A percentile compares a stretch with the other conserved stretches of the same genome.
Evolutionary conservation across 2,113 vertebrate species (phyloP).

Genomic region (Leptodactylus fuscus): DNA sequence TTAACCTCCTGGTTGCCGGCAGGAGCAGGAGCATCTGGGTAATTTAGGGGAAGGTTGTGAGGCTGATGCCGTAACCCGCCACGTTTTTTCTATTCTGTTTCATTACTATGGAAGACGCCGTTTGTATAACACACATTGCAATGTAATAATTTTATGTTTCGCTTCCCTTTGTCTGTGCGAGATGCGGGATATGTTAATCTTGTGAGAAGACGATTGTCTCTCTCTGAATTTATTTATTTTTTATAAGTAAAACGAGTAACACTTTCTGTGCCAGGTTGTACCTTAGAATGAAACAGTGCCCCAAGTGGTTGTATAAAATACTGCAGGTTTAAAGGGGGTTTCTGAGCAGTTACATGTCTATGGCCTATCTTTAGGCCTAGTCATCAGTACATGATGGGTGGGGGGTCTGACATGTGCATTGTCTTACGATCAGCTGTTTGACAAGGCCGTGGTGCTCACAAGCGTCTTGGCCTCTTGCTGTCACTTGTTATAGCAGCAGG

Average conservation of each 20-base stretch:
- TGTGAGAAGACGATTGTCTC: not conserved
- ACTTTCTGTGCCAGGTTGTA: too few species aligned
- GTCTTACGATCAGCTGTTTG: too few species aligned
- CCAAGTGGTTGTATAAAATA: too few species aligned
- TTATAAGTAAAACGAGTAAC: not conserved
- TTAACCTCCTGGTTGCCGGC: conserved; percentile 22
- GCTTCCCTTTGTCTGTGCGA: not conserved
- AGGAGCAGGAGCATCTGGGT: not conserved
- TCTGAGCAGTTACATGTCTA: too few species aligned
- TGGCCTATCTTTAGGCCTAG: too few species aligned
- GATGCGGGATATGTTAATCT: not conserved
- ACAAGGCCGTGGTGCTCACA: too few species aligned
- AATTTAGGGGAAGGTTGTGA: not conserved
- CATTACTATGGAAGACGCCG: not conserved
- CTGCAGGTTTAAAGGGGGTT: too few species aligned
- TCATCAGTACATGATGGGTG: too few species aligned
- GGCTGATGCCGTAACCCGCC: not conserved
- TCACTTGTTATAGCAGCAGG: too few species aligned
- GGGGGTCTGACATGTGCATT: too few species aligned
- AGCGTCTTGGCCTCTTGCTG: too few species aligned
- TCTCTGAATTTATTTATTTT: not conserved
- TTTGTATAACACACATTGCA: not conserved
- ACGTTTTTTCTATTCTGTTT: not conserved
- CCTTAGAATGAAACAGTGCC: not conserved
- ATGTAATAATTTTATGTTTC: not conserved